A percentile compares a stretch with the other conserved stretches of the same genome.
Evolutionary conservation across 2,113 vertebrate genomes (phyloP).

Genomic region (Cheirogaleus medius): DNA sequence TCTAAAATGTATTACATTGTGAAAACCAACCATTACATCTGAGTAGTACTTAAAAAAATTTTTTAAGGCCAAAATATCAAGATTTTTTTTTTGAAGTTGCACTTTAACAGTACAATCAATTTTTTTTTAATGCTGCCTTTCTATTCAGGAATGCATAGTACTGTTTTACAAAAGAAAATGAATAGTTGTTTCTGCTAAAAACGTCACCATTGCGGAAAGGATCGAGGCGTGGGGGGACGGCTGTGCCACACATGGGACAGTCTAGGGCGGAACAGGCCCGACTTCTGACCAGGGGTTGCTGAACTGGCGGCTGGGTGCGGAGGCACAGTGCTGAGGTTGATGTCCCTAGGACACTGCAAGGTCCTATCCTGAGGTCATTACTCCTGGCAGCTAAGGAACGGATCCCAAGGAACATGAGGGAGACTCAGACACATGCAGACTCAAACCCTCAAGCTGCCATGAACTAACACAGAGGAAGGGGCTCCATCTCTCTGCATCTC

Average conservation of each 20-base stretch:
- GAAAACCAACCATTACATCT: not conserved
- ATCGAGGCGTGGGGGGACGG: rapidly evolving
- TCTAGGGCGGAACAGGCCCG: too few species aligned
- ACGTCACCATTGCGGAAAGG: rapidly evolving
- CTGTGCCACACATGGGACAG: not conserved
- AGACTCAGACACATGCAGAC: not conserved
- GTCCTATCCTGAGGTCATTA: not conserved
- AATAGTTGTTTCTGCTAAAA: not conserved
- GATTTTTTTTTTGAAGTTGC: not conserved
- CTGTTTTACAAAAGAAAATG: not conserved
- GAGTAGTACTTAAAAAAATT: not conserved
- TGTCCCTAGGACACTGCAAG: not conserved
- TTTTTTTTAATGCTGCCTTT: not conserved
- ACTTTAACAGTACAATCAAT: not conserved
- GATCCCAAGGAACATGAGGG: not conserved
- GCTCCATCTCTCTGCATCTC: not conserved
- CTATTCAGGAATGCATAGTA: not conserved
- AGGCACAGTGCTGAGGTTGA: not conserved
- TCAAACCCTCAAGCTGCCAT: not conserved
- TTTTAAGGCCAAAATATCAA: not conserved
- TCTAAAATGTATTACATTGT: not conserved
- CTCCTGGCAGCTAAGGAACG: not conserved
- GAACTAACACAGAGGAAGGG: not conserved
- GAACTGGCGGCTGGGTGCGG: rapidly evolving
- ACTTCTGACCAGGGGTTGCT: not conserved